These are phyloP conservation scores for Melanotaenia duboulayi DNA, from an alignment of 2,113 vertebrate genomes.

Conservation along the genomic window DNA sequence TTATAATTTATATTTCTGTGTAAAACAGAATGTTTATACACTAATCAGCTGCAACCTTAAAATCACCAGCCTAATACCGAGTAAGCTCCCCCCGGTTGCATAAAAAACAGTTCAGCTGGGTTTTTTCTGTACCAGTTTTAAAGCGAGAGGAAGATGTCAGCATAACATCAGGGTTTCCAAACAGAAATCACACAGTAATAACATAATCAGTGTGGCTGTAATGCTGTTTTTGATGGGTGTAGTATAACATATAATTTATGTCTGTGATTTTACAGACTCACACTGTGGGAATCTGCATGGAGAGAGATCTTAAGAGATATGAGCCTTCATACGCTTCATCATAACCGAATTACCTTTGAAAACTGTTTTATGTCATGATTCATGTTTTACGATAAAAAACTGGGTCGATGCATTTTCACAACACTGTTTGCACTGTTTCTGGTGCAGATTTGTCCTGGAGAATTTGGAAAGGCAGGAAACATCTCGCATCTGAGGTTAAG, in stretches of 20 bases:
- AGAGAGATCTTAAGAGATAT: background rate
- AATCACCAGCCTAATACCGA: background rate
- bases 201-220: background rate
- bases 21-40: background rate
- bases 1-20: constrained; percentile 25
- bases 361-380: constrained; percentile 1
- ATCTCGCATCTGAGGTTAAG: constrained; percentile 30
- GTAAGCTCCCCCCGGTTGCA: background rate
- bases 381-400: constrained; percentile 10
- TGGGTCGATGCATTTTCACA: background rate
- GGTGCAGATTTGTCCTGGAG: constrained; percentile 3
- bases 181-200: background rate
- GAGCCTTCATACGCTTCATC: background rate
- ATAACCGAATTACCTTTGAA: background rate
- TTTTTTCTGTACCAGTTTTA: background rate
- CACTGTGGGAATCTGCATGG: background rate
- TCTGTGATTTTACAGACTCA: background rate
- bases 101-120: background rate
- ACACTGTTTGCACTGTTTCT: constrained; percentile 13
- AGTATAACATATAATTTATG: constrained; percentile 11
- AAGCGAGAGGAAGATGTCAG: background rate
- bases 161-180: background rate
- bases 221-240: background rate
- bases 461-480: constrained; percentile 21
- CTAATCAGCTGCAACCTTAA: background rate